Evolutionary conservation across 37 sponge, comb jelly and placozoan species (phyloP), one percentile per base, ranked within the genome.

Genomic region (Theonella swinhoei): DNA sequence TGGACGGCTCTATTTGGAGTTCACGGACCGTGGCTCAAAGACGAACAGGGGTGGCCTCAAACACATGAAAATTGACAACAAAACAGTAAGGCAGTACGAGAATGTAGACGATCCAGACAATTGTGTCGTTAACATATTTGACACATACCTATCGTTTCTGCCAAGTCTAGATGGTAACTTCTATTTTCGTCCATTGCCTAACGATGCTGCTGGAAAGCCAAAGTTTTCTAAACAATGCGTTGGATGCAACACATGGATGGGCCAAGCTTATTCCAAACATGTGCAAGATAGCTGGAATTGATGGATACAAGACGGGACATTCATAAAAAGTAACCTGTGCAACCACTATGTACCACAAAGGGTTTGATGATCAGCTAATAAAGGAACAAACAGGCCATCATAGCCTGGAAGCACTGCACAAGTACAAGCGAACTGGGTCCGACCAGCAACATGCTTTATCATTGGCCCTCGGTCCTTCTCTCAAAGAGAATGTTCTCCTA

Each of bases 11-110:
- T 79, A 86, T 35, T 24, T 86, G 0, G 59, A 72, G 33, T 86
- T 79, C 43, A 62, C 58, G 2, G 80, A 86, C 20, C 61, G 59
- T 36, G 72, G 72, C 28, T 66, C 39, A 24, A 86, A 86, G 74
- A 79, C 72, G 22, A 78, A 86, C 29, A 28, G 66, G 43, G 86
- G 86, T 31, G 86, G 86, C 26, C 72, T 85, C 2, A 85, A 85
- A 64, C 64, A 64, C 31, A 42, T 68, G 25, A 85, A 85, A 26
- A 62, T 70, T 14, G 63, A 83, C 1, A 71, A 71, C 28, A 83
- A 80, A 26, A 28, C 19, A 32, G 40, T 79, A 26, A 32, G 47
- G 2, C 80, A 79, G 61, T 72, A 83, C 73, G 83, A 71, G 58
- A 73, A 83, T 72, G 23, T 24, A 2, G 39, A 19, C n/a, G 64